A percentile compares a stretch with the other conserved stretches of the same genome.
Evolutionary conservation across 2,797 vertebrate genomes (phyloP).

Genomic region (Leptodactylus fallax): DNA sequence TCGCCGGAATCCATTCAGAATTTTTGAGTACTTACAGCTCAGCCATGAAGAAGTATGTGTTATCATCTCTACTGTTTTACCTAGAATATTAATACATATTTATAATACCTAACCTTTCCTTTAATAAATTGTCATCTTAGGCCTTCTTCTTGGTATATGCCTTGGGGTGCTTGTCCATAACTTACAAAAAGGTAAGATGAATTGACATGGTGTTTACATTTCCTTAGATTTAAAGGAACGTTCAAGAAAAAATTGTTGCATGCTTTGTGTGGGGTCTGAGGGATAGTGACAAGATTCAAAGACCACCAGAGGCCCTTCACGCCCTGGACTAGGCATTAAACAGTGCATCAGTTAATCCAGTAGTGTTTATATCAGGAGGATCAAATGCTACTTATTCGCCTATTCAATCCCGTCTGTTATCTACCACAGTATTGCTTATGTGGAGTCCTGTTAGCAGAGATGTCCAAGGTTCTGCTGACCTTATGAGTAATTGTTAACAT

Average conservation of each 20-base stretch:
- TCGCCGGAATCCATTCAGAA: constrained; percentile 82
- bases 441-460: too few relatives aligned
- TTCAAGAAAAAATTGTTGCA: too few relatives aligned
- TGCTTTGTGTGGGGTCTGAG: too few relatives aligned
- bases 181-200: constrained; percentile 82
- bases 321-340: too few relatives aligned
- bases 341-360: too few relatives aligned
- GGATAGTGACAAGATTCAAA: too few relatives aligned
- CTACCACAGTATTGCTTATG: too few relatives aligned
- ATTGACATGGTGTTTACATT: not conserved
- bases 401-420: too few relatives aligned
- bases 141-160: constrained; percentile 94
- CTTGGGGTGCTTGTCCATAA: constrained; percentile 87
- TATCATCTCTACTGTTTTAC: not conserved
- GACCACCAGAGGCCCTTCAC: too few relatives aligned
- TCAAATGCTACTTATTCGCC: too few relatives aligned
- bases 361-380: too few relatives aligned
- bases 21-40: constrained; percentile 91
- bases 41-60: constrained; percentile 88
- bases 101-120: not conserved
- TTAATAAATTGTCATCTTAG: constrained; percentile 69
- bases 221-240: too few relatives aligned
- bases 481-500: not conserved
- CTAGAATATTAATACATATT: not conserved
- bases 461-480: not conserved